Base-by-base conservation (phyloP, 2,888 invertebrate genomes). In the Troglohyphantes excavatus region DNA sequence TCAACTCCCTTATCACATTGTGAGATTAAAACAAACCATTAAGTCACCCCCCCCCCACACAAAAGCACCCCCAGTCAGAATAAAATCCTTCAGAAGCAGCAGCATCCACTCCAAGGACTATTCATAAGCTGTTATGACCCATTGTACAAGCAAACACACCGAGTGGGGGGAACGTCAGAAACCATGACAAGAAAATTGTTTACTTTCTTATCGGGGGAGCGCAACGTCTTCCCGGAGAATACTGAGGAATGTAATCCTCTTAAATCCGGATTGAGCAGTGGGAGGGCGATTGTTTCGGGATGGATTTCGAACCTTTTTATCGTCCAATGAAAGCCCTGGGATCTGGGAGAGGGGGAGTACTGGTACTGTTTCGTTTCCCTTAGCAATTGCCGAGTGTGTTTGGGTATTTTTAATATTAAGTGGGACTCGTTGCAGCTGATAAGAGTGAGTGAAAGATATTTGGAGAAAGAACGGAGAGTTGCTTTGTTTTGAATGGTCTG, bases 151-250 rank as follows among this genome's bases (percentile, higher is more conserved):
- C 70, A 82, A 72, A 82, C 82, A 82, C 39, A n/a, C 81, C 59
- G 59, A 33, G 61, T 53, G n/a, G 17, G n/a, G 17, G n/a, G 39
- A 70, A 19, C 59, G 39, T 70, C 82, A 70, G 33, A 23, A 39
- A 27, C 26, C 59, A 82, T 82, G 82, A 72, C 82, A 82, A 82
- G 82, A 72, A 82, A 82, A 82, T 82, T 82, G 82, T 82, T 82
- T 82, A 82, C 70, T 82, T 39, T 72, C 82, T 82, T 82, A 82
- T 82, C 82, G 29, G 21, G 21, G 43, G 6, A 59, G 27, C 11
- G 82, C 82, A 82, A 61, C 33, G 72, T 82, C 61, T 59, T 23
- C n/a, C 53, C 5, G 21, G 13, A 82, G 53, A 82, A 26, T 17
- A 17, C 21, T 39, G 43, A 11, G 21, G 82, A 82, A 82, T 70